These are phyloP conservation scores for Pygmarrhopalites habei DNA, from an alignment of 1,140 invertebrate genomes.

Conservation along the genomic window DNA sequence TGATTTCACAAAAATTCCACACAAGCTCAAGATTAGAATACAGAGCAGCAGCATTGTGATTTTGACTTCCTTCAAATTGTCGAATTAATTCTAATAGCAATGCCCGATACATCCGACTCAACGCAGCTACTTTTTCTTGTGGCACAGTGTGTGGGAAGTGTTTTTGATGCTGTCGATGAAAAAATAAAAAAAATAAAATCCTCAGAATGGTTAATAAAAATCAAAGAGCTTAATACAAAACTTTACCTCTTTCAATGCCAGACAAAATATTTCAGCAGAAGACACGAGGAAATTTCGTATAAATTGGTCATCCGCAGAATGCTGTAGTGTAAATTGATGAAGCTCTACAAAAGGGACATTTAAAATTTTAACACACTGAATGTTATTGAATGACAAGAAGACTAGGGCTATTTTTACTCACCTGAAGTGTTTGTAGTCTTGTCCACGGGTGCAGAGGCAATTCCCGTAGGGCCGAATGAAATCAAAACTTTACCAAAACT, in stretches of 20 bases:
- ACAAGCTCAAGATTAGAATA: conserved; percentile 37
- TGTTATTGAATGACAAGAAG: neutral
- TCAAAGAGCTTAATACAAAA: neutral
- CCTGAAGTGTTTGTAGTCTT: neutral
- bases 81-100: conserved; percentile 28
- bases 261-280: conserved; percentile 27
- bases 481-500: conserved; percentile 9
- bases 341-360: conserved; percentile 19
- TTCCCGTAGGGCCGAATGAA: conserved; percentile 12
- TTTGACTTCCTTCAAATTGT: conserved; percentile 8
- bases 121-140: conserved; percentile 17
- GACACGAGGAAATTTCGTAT: conserved; percentile 32
- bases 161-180: conserved; percentile 19
- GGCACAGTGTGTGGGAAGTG: conserved; percentile 28
- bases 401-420: neutral
- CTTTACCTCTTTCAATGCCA: conserved; percentile 24
- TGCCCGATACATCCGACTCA: conserved; percentile 32
- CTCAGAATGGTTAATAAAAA: neutral
- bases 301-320: conserved; percentile 23
- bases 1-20: conserved; percentile 39
- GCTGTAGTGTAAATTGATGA: neutral
- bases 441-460: neutral
- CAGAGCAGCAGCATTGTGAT: conserved; percentile 16
- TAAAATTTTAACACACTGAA: neutral
- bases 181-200: conserved; percentile 1